Conservation (phyloP, 2,888 invertebrate species). For the Clitarchus hookeri region DNA sequence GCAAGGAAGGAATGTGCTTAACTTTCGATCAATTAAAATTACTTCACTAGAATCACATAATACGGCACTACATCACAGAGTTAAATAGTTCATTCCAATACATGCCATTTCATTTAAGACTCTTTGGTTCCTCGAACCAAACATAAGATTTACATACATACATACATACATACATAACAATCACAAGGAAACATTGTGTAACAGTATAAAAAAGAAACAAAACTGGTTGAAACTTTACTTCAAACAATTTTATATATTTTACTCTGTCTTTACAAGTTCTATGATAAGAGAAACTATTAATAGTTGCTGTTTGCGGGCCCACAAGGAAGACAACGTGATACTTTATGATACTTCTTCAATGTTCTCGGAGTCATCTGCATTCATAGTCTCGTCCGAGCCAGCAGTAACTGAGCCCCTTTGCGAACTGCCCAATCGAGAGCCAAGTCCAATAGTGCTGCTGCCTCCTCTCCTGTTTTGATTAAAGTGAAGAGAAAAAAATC, state of each 20-base stretch:
- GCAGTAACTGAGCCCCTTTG: constrained; percentile 74
- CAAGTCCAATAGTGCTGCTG: constrained; percentile 60
- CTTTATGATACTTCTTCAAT: constrained; percentile 64
- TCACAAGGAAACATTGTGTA: constrained; percentile 2
- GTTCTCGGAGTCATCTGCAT: constrained; percentile 74
- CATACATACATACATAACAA: constrained; percentile 14
- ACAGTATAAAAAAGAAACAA: constrained; percentile 1
- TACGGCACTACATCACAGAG: constrained; percentile 35
- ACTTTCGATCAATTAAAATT: constrained; percentile 17
- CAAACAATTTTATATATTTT: constrained; percentile 2
- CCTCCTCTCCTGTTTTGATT: constrained; percentile 58
- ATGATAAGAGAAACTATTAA: not conserved
- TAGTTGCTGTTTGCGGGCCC: not conserved
- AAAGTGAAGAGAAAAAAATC: not conserved
- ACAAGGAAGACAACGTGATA: constrained; percentile 2
- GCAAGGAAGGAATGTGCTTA: constrained; percentile 35
- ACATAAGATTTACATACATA: not conserved
- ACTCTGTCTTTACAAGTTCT: constrained; percentile 8
- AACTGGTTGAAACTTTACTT: constrained; percentile 8
- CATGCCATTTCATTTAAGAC: not conserved
- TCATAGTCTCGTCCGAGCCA: constrained; percentile 72
- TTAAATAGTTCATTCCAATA: constrained; percentile 27
- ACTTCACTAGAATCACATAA: constrained; percentile 12
- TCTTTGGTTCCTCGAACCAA: not conserved
- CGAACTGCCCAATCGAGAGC: constrained; percentile 62